Evolutionary conservation across 2,797 vertebrate species (phyloP).

Genomic region (Gadopsis bispinosus): DNA sequence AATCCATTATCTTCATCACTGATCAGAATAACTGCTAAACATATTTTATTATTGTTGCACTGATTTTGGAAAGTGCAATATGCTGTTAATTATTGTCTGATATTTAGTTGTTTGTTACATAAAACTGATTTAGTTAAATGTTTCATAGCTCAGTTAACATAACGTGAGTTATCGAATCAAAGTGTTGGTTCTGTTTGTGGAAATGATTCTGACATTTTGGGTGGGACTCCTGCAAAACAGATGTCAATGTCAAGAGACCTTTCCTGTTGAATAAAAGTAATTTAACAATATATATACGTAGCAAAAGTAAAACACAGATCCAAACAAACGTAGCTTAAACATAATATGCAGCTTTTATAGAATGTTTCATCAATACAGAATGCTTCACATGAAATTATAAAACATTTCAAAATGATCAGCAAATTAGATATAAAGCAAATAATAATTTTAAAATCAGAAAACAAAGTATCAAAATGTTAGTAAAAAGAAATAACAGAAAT

Average conservation of each 20-base stretch:
- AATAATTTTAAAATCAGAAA: not conserved
- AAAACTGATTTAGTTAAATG: not conserved
- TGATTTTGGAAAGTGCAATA: not conserved
- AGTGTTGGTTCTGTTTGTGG: not conserved
- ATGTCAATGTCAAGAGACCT: not conserved
- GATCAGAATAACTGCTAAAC: not conserved
- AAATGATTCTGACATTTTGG: slow-evolving; percentile 7
- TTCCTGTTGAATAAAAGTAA: slow-evolving; percentile 3
- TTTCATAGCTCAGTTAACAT: slow-evolving; percentile 5
- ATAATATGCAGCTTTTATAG: not conserved
- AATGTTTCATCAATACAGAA: not conserved
- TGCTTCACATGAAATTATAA: not conserved
- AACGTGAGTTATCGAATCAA: not conserved
- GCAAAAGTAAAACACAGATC: not conserved
- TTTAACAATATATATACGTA: not conserved
- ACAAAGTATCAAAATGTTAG: not conserved
- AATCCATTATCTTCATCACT: not conserved
- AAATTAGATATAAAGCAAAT: not conserved
- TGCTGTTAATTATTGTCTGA: not conserved
- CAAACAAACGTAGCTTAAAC: not conserved
- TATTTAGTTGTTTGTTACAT: slow-evolving; percentile 2
- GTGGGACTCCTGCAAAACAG: not conserved
- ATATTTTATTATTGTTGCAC: not conserved
- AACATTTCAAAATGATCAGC: not conserved
- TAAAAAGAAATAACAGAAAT: not conserved